Base-by-base conservation (phyloP, 2,113 vertebrate species). In the Oryzias javanicus region DNA sequence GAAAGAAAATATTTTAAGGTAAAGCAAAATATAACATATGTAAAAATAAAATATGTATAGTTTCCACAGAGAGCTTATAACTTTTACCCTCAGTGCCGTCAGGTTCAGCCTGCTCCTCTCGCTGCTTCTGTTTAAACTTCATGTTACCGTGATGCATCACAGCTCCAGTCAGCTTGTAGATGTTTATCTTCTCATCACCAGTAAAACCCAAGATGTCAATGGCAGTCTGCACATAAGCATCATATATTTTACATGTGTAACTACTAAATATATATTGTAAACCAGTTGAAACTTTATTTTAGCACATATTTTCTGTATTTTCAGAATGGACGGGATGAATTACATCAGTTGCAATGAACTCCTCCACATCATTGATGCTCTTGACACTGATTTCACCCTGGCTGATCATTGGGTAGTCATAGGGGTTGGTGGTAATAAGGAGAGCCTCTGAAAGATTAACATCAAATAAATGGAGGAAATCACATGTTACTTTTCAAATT, bases 101-200 rank as follows among this genome's bases (percentile, higher is more conserved):
- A 35, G 35, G 35, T 35, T 35, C 35, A 12, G 35, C 35, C 35
- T 35, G 35, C 35, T 35, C 35, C 35, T 35, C 35, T 35, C 35
- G 35, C 35, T 35, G 35, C 35, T 35, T 35, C 35, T 35, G 35
- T 10, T 35, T 35, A 35, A 35, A 35, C 7, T 35, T 35, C 35
- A 35, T 35, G 35, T 35, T 35, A 35, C 35, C 35, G 12, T 35
- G 35, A 35, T 35, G 35, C 10, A 35, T 12, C 35, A 35, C 35
- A 35, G 35, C 35, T 12, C 35, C 35, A 13, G 35, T 92, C 76
- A 97, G 88, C 81, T 95, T 96, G 85, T 90, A 95, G 74, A 93
- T 90, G 64, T 74, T 89, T 12, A 84, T 12, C 44, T 97, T 97
- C 74, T 96, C 94, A 1, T 97, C 93, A 0, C 68, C 72, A 79